These are phyloP conservation scores for Carettochelys insculpta DNA, from an alignment of 2,113 vertebrate genomes.

Conservation along the genomic window DNA sequence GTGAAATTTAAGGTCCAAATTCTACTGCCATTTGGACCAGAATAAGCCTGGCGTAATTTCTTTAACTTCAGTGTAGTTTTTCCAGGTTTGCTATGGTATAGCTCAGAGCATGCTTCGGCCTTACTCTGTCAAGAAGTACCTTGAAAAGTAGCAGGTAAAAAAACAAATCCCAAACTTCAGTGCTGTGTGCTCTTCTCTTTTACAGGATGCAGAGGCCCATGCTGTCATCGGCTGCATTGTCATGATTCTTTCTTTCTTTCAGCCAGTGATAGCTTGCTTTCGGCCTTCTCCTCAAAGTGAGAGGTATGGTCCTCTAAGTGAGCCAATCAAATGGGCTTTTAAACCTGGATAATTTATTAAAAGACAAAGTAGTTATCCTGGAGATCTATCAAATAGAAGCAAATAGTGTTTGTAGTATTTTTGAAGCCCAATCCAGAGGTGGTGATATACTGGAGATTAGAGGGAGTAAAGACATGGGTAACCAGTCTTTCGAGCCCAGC, in stretches of 20 bases:
- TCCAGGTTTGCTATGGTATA: not conserved
- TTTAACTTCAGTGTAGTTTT: not conserved
- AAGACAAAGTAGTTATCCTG: not conserved
- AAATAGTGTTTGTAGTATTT: not conserved
- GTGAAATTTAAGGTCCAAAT: not conserved
- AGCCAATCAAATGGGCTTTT: not conserved
- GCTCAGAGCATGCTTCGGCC: not conserved
- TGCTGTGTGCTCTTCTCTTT: not conserved
- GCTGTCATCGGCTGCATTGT: constrained; percentile 69
- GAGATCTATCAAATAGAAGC: not conserved
- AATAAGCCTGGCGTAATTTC: not conserved
- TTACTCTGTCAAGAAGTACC: not conserved
- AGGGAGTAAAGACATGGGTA: not conserved
- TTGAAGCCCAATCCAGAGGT: not conserved
- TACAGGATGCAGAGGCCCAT: constrained; percentile 48
- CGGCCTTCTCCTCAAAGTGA: constrained; percentile 71
- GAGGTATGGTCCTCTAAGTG: constrained; percentile 32
- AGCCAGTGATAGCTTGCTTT: constrained; percentile 58
- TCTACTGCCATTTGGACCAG: not conserved
- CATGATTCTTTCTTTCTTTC: constrained; percentile 65
- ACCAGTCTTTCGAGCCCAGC: not conserved
- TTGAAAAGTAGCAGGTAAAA: not conserved
- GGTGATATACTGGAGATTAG: not conserved
- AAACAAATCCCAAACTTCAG: not conserved
- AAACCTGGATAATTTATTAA: not conserved